Conservation (phyloP, 2,888 invertebrate species). For the Diplolepis rosae region DNA sequence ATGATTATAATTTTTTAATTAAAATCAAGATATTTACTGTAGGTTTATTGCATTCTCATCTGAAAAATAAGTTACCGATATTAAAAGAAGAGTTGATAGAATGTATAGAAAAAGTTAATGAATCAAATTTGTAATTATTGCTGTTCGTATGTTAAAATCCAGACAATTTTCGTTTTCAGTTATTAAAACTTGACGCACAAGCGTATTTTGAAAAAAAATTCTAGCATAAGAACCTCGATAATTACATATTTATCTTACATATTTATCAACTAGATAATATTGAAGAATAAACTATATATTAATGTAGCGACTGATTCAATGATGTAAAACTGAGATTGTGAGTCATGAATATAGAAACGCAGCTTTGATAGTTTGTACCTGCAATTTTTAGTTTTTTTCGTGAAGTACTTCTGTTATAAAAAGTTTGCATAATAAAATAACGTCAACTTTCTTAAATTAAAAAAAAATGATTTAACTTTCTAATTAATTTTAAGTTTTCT, state of each 20-base stretch:
- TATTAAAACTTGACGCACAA: too few relatives aligned
- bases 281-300: background rate
- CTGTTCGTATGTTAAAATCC: background rate
- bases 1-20: background rate
- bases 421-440: background rate
- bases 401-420: background rate
- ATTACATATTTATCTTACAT: background rate
- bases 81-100: too few relatives aligned
- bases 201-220: too few relatives aligned
- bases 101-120: background rate
- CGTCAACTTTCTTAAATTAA: background rate
- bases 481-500: background rate
- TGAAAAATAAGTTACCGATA: background rate
- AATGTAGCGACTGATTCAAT: constrained; percentile 1
- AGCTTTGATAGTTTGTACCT: background rate
- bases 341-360: background rate
- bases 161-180: background rate
- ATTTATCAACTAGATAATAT: background rate
- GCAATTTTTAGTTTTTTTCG: background rate
- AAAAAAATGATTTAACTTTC: background rate
- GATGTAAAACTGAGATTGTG: background rate
- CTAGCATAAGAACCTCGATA: background rate
- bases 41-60: background rate
- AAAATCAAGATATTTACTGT: background rate
- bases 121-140: background rate